Percentiles rank a stretch among this genome's conserved stretches.
Evolutionary conservation across 2,888 invertebrate species (phyloP).

Genomic region (Synergus gifuensis): DNA sequence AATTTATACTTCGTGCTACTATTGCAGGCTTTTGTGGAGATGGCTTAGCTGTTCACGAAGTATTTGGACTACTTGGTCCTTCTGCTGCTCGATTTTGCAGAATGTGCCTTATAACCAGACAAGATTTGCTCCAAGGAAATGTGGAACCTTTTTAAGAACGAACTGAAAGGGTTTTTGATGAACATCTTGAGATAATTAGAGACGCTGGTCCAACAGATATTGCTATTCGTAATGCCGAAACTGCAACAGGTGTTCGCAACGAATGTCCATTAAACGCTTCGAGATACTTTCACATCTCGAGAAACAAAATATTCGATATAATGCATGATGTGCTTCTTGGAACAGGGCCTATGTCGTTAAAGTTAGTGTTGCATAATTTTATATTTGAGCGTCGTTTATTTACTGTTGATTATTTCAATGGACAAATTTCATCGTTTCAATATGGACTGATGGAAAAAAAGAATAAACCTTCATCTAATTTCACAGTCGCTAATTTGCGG

Average conservation of each 20-base stretch:
- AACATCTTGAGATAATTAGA: constrained; percentile 3
- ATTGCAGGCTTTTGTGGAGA: constrained; percentile 50
- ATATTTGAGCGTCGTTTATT: constrained; percentile 27
- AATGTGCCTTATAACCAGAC: constrained; percentile 45
- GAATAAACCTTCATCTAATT: constrained; percentile 54
- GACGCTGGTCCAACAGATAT: not conserved
- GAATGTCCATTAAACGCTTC: constrained; percentile 33
- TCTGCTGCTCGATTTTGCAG: constrained; percentile 49
- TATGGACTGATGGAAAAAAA: constrained; percentile 49
- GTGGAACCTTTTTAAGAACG: constrained; percentile 12
- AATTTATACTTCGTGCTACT: constrained; percentile 47
- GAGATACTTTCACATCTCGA: constrained; percentile 42
- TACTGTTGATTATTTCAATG: constrained; percentile 46
- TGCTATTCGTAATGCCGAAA: not conserved
- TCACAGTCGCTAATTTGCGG: constrained; percentile 42
- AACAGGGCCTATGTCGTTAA: constrained; percentile 53
- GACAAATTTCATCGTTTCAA: constrained; percentile 45
- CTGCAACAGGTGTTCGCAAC: constrained; percentile 14
- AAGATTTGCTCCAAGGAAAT: constrained; percentile 30
- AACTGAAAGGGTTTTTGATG: not conserved
- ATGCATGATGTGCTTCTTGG: constrained; percentile 46
- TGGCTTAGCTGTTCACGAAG: constrained; percentile 16
- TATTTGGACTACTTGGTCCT: constrained; percentile 47
- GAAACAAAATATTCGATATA: constrained; percentile 43
- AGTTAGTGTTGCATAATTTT: constrained; percentile 47